A percentile compares a stretch with the other conserved stretches of the same genome.
Evolutionary conservation across 2,888 invertebrate species (phyloP).

Genomic region (Sphecodes monilicornis): DNA sequence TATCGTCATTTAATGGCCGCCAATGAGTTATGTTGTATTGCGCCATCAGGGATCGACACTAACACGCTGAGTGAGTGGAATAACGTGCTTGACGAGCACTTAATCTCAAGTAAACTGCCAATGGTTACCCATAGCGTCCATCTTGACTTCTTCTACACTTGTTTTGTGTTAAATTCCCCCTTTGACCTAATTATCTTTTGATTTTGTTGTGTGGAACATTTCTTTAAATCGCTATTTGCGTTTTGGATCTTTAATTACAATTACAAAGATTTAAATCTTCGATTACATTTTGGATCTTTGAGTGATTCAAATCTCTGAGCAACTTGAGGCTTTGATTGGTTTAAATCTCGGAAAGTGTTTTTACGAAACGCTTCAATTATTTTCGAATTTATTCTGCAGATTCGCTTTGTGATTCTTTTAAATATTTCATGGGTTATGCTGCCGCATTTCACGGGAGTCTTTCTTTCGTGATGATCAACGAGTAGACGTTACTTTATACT

Average conservation of each 20-base stretch:
- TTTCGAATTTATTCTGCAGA: neutral
- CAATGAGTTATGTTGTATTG: conserved; percentile 29
- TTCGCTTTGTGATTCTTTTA: neutral
- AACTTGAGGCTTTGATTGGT: neutral
- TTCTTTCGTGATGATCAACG: neutral
- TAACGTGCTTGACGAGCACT: conserved; percentile 9
- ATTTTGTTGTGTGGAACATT: too few relatives aligned
- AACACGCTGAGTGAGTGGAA: neutral
- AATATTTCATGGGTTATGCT: neutral
- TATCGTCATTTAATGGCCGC: conserved; percentile 28
- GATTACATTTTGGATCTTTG: neutral
- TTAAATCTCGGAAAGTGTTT: neutral
- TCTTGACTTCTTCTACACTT: neutral
- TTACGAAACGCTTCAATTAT: neutral
- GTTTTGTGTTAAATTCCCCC: neutral
- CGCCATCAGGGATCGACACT: conserved; percentile 34
- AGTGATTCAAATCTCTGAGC: neutral
- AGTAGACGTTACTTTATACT: neutral
- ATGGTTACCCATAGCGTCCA: neutral
- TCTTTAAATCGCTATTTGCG: too few relatives aligned
- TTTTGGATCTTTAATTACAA: too few relatives aligned
- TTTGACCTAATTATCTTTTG: neutral
- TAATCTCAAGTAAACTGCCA: conserved; percentile 22
- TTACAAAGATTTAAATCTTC: neutral
- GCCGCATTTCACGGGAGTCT: neutral